phyloP scores from a whole-genome alignment of 2,113 vertebrate species.

The Pomatostomus ruficeps region DNA sequence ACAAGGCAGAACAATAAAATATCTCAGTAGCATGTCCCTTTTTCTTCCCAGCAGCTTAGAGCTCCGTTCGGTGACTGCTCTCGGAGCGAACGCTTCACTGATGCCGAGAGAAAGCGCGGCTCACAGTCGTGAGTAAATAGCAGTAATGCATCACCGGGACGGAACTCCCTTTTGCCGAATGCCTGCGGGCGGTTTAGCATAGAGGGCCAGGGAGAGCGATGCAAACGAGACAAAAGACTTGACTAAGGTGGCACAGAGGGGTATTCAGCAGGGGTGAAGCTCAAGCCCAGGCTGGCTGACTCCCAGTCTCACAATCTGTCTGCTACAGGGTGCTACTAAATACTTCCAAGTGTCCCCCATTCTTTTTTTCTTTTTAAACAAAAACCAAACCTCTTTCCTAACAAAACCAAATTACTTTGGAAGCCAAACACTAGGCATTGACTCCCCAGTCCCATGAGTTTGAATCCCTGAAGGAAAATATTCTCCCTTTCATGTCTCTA shows the following conservation, averaged over 20 bases:
- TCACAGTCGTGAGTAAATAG: background rate
- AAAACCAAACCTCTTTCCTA: background rate
- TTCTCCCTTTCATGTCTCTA: background rate
- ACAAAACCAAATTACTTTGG: background rate
- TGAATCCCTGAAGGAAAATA: background rate
- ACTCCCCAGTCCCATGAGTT: background rate
- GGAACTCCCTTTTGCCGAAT: background rate
- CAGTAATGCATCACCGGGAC: background rate
- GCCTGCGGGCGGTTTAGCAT: background rate
- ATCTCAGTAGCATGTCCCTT: background rate
- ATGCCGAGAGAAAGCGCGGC: background rate
- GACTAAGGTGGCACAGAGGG: background rate
- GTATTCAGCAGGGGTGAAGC: background rate
- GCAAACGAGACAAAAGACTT: background rate
- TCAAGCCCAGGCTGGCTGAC: background rate
- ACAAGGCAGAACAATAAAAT: background rate
- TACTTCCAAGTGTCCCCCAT: background rate
- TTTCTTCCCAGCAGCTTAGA: background rate
- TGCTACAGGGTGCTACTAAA: background rate
- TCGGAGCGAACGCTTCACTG: rapidly evolving
- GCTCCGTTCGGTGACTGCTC: background rate
- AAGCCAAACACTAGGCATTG: background rate
- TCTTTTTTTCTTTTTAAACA: background rate
- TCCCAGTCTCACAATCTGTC: background rate
- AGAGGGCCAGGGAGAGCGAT: background rate